Evolutionary conservation across 2,888 invertebrate genomes (phyloP), one percentile per base, ranked within the genome.

Genomic region (Iphiclides podalirius): DNA sequence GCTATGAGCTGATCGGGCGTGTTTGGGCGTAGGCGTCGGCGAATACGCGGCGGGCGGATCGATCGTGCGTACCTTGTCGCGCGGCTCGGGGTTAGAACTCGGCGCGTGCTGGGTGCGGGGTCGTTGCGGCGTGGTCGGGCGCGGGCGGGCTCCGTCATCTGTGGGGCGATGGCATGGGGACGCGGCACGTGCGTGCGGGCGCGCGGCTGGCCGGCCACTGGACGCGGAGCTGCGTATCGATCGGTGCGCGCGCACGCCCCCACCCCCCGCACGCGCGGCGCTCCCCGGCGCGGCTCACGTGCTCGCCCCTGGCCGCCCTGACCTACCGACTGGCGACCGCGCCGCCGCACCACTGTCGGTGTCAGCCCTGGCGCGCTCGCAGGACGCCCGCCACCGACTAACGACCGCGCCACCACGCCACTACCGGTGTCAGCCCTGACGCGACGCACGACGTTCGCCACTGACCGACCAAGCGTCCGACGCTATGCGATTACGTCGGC

Each of bases 91-190:
- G 65, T 57, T 64, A 63, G 60, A 59, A 62, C 53, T 58, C 60
- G 61, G 72, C 62, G 77, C 74, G 79, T 73, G 75, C 72, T 73
- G 77, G 75, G 68, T 66, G 71, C 70, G 71, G 79, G 79, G 77
- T 62, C 67, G 63, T 66, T 63, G 71, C 66, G 60, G 70, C 69
- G 72, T 66, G 67, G 68, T 77, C 63, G 76, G 77, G 74, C 70
- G 76, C 76, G 77, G 84, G 74, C 78, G 84, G 87, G 86, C 82
- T 84, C 84, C 88, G 90, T 90, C 90, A 83, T 86, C 84, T 88
- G 86, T 84, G 79, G 75, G 71, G 75, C 79, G 81, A 79, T 79
- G 76, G 75, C 81, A 84, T 85, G 84, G 74, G 79, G 67, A 70
- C 71, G 71, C 70, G 66, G 63, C 53, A 61, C 62, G 72, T 77